Evolutionary conservation across 2,797 vertebrate species (phyloP).

Genomic region (Lepidocolaptes lacrymiger): DNA sequence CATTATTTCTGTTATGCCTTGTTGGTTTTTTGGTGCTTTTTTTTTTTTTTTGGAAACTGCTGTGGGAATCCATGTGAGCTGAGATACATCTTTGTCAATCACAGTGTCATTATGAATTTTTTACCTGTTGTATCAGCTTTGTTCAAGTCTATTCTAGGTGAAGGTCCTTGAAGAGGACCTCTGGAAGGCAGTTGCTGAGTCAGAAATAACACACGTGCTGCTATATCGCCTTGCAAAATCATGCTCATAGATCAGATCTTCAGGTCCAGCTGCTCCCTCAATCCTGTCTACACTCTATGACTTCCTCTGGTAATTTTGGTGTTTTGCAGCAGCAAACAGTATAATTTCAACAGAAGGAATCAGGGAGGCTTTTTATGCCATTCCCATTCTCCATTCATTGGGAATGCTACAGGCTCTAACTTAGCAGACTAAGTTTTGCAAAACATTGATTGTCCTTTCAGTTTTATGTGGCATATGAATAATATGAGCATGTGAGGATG

Average conservation of each 20-base stretch:
- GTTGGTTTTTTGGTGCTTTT: rapidly evolving
- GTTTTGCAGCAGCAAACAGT: background rate
- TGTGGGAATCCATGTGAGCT: background rate
- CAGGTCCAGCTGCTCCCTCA: background rate
- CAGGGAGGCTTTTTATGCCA: background rate
- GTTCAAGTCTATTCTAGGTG: background rate
- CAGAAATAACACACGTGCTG: background rate
- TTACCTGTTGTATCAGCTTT: background rate
- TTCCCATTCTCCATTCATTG: background rate
- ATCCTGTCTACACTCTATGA: rapidly evolving
- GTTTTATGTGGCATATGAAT: background rate
- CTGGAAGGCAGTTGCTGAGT: background rate
- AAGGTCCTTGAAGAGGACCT: background rate
- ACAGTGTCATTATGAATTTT: background rate
- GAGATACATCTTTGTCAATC: background rate
- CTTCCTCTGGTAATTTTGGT: background rate
- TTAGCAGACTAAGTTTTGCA: background rate
- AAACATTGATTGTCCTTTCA: background rate
- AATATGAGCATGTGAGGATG: background rate
- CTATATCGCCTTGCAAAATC: background rate
- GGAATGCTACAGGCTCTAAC: background rate
- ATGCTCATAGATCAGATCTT: background rate
- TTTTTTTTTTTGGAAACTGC: background rate
- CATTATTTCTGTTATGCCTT: background rate
- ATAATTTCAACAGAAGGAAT: background rate